Conservation (phyloP, 1,140 invertebrate species). For the Euschistus heros region DNA sequence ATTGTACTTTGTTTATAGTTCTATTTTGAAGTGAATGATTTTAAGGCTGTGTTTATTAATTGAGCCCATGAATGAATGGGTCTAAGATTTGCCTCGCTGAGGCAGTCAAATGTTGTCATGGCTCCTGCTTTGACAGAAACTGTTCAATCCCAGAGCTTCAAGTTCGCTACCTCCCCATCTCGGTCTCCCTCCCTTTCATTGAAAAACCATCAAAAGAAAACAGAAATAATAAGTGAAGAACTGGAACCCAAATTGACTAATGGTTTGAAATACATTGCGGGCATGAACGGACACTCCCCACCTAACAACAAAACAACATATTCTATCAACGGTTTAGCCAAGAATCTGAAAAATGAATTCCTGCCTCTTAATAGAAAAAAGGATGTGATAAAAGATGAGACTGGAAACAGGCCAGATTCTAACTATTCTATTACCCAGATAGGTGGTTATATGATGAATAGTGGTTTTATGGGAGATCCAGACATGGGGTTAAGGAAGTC, state of each 20-base stretch:
- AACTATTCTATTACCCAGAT: constrained; percentile 24
- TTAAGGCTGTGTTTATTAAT: too few relatives aligned
- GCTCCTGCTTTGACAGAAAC: constrained; percentile 59
- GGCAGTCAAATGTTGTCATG: constrained; percentile 55
- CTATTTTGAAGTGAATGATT: too few relatives aligned
- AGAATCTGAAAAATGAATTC: constrained; percentile 32
- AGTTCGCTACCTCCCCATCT: constrained; percentile 25
- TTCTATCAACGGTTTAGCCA: constrained; percentile 30
- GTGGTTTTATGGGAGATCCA: constrained; percentile 50
- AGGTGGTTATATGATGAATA: constrained; percentile 40
- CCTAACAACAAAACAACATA: constrained; percentile 30
- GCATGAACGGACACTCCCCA: constrained; percentile 29
- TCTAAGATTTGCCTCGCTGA: constrained; percentile 32
- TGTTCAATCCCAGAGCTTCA: constrained; percentile 48
- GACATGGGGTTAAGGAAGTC: constrained; percentile 47
- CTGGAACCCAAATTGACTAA: constrained; percentile 11
- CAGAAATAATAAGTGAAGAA: constrained; percentile 23
- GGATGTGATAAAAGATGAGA: constrained; percentile 19
- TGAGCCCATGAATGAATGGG: constrained; percentile 33
- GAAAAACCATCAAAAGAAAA: constrained; percentile 6
- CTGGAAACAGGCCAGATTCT: neutral
- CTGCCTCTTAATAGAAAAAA: constrained; percentile 38
- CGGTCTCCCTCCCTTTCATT: constrained; percentile 19
- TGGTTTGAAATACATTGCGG: constrained; percentile 4
- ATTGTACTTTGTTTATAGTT: too few relatives aligned